These are phyloP conservation scores for Chironex yamaguchii DNA, from an alignment of 30 jellyfish, hydroid and myxozoan species.

Conservation along the genomic window DNA sequence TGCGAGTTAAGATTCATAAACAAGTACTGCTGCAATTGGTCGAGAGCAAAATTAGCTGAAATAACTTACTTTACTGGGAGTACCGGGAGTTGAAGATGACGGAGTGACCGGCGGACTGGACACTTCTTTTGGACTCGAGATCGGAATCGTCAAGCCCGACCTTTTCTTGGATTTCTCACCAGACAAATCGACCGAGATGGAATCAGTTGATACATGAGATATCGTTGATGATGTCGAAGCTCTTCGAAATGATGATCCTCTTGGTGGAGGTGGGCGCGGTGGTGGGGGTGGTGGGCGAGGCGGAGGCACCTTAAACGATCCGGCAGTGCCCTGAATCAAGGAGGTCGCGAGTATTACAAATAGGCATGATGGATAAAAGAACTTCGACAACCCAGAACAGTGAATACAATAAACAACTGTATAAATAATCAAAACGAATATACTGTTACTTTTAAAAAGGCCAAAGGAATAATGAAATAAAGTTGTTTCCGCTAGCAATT, in stretches of 20 bases:
- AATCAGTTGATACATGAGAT: not conserved
- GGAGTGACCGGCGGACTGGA: conserved; percentile 68
- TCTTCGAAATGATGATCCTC: conserved; percentile 7
- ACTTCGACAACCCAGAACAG: too few species aligned
- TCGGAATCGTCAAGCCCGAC: conserved; percentile 22
- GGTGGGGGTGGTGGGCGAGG: conserved; percentile 89
- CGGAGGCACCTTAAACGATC: conserved; percentile 78
- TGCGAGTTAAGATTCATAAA: too few species aligned
- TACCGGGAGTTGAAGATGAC: conserved; percentile 16
- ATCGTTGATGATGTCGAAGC: not conserved
- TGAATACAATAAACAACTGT: too few species aligned
- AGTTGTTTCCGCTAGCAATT: too few species aligned
- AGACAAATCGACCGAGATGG: not conserved
- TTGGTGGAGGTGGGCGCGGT: conserved; percentile 42
- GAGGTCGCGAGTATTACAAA: too few species aligned
- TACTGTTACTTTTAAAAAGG: too few species aligned
- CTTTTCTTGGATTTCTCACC: conserved; percentile 52
- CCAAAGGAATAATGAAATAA: too few species aligned
- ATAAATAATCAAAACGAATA: too few species aligned
- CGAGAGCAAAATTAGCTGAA: too few species aligned
- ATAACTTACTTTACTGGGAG: conserved; percentile 72
- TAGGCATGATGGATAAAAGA: too few species aligned
- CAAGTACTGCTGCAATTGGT: too few species aligned
- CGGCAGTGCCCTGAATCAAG: not conserved
- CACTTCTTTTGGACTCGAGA: conserved; percentile 36